Evolutionary conservation across 2,113 vertebrate genomes (phyloP).

Genomic region (Fulmarus glacialis): DNA sequence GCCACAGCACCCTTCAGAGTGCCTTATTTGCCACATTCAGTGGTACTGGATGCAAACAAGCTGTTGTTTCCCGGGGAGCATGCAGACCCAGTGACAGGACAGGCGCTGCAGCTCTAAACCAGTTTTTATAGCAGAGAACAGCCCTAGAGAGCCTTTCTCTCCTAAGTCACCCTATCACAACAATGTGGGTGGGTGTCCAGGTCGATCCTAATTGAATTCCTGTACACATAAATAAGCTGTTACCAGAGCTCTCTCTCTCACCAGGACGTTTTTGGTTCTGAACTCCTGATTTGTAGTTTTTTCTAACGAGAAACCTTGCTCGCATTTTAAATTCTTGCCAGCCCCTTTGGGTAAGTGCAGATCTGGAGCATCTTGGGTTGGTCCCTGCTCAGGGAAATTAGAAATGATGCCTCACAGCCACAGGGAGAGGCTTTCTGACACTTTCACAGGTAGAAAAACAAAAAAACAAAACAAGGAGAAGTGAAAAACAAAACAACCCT

Average conservation of each 20-base stretch:
- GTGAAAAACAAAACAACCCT: background rate
- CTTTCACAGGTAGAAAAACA: background rate
- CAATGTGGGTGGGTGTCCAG: background rate
- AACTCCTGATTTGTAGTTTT: background rate
- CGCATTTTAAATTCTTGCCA: rapidly evolving
- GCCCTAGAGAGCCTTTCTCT: background rate
- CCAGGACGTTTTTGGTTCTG: background rate
- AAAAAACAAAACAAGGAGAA: background rate
- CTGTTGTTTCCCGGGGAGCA: background rate
- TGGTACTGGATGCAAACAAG: background rate
- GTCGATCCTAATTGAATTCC: background rate
- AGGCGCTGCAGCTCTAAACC: rapidly evolving
- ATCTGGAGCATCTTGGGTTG: background rate
- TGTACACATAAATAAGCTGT: background rate
- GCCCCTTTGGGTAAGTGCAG: background rate
- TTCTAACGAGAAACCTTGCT: background rate
- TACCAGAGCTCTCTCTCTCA: background rate
- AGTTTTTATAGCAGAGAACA: background rate
- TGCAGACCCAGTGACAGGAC: no score
- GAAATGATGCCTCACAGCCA: background rate
- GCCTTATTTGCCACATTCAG: background rate
- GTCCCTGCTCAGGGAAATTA: background rate
- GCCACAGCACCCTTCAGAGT: background rate
- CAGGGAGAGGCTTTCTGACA: background rate
- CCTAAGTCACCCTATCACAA: background rate